A percentile compares a stretch with the other conserved stretches of the same genome.
phyloP scores from a whole-genome alignment of 2,888 invertebrate species.

The Cenopis cana region DNA sequence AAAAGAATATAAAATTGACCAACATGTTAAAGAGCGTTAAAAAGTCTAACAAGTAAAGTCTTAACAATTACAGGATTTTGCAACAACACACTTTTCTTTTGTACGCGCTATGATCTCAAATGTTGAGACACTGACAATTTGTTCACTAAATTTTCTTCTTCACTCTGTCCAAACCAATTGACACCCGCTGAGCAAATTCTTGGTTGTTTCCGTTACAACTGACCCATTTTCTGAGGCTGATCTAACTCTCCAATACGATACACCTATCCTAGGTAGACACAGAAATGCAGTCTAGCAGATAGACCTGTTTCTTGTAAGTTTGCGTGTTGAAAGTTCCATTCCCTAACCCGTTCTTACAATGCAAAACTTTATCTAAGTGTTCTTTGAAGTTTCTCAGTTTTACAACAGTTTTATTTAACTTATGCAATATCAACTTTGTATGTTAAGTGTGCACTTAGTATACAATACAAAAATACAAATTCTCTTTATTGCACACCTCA shows the following conservation, averaged over 20 bases:
- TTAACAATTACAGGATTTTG: no score
- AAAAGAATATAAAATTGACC: no score
- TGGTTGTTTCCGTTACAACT: constrained; percentile 10
- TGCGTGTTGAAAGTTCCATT: constrained; percentile 14
- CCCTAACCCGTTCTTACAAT: constrained; percentile 1
- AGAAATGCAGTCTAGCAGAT: neutral
- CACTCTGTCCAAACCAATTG: neutral
- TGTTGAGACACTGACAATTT: no score
- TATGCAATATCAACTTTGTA: neutral
- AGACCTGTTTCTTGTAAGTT: constrained; percentile 19
- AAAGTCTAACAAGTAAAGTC: no score
- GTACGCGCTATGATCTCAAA: no score
- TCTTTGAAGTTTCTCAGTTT: neutral
- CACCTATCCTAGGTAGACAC: constrained; percentile 9
- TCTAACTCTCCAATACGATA: constrained; percentile 17
- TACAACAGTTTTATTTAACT: neutral
- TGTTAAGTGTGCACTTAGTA: neutral
- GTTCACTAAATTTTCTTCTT: no score
- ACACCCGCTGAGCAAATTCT: constrained; percentile 4
- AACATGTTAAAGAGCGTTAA: no score
- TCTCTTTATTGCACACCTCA: no score
- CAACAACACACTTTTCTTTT: no score
- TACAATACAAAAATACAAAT: no score
- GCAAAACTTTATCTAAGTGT: constrained; percentile 8
- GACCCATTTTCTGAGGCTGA: constrained; percentile 26